Conservation (phyloP, 2,113 vertebrate genomes). For the human (Homo sapiens) region DNA sequence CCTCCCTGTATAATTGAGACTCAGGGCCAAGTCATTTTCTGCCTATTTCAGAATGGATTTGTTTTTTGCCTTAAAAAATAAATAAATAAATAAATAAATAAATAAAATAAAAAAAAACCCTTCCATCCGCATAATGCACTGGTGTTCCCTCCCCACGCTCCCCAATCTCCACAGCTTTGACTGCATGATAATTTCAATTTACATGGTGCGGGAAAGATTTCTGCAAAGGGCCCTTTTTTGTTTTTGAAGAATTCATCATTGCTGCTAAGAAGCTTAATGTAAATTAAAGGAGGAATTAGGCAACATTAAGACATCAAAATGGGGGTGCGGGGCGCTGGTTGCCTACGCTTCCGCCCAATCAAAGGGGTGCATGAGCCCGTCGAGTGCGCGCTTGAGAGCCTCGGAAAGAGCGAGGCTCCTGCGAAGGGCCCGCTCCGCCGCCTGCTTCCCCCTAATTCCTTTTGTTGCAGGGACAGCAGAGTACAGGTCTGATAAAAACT, state of each 20-base stretch:
- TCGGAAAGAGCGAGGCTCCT: constrained; percentile 77
- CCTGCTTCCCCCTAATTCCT: constrained; percentile 83
- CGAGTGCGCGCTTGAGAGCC: constrained; percentile 83
- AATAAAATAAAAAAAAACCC: neutral
- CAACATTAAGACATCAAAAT: constrained; percentile 90
- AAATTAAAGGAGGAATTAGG: constrained; percentile 91
- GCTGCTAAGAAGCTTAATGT: constrained; percentile 90
- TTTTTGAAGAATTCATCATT: constrained; percentile 89
- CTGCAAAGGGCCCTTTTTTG: constrained; percentile 85
- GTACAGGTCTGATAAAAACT: constrained; percentile 86
- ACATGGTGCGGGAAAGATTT: constrained; percentile 80
- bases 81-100: too few species aligned
- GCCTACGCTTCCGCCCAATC: constrained; percentile 83
- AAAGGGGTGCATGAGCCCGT: constrained; percentile 82
- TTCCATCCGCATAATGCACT: constrained; percentile 64
- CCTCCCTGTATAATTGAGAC: constrained; percentile 67
- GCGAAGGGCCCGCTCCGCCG: constrained; percentile 77
- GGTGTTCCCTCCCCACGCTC: constrained; percentile 45
- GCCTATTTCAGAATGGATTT: constrained; percentile 71
- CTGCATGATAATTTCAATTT: constrained; percentile 84
- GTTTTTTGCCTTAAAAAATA: constrained; percentile 60
- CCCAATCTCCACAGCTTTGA: constrained; percentile 52
- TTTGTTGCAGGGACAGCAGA: constrained; percentile 87
- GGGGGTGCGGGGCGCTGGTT: constrained; percentile 69
- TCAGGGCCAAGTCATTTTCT: constrained; percentile 73